Evolutionary conservation across 2,888 invertebrate species (phyloP), one percentile per base, ranked within the genome.

Genomic region (Alsophila aescularia): DNA sequence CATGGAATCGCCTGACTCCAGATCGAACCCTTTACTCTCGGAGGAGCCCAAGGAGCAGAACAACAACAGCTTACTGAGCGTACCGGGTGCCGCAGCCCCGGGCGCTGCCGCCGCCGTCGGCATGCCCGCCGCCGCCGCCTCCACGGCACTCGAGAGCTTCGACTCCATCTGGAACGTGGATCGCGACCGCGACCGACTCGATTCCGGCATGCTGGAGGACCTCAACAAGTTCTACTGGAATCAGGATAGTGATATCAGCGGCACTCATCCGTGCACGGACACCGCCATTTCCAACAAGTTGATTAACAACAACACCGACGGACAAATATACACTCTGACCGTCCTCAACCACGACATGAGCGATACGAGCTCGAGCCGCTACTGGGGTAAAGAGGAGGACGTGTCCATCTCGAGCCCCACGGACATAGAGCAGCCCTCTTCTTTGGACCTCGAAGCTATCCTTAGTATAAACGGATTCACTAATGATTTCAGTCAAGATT

Each of bases 161-260:
- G 92, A 93, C 66, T 92, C 93, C 60, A 94, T 94, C 64, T 94
- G 95, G 92, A 95, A 94, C 77, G 93, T 93, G 37, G 95, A 95
- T 65, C 95, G 96, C 79, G 95, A 94, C 66, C 93, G 95, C 27
- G 95, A 95, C 62, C 93, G 95, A 63, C 87, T 95, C 64, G 95
- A 95, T 77, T 94, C 94, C 41, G 94, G 95, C 72, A 95, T 96
- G 75, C 92, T 96, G 72, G 97, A 97, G 82, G 97, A 96, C 86
- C 93, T 96, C 71, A 96, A 96, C 85, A 96, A 96, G 81, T 96
- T 95, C 41, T 96, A 96, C 78, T 96, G 96, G 96, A 94, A 93
- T 49, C 94, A 94, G 76, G 94, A 95, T 67, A 92, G 80, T 67
- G 93, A 93, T 67, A 93, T 93, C 45, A 89, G 86, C 66, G 91